phyloP scores from a whole-genome alignment of 2,888 invertebrate species.

The Hofmannophila pseudospretella region DNA sequence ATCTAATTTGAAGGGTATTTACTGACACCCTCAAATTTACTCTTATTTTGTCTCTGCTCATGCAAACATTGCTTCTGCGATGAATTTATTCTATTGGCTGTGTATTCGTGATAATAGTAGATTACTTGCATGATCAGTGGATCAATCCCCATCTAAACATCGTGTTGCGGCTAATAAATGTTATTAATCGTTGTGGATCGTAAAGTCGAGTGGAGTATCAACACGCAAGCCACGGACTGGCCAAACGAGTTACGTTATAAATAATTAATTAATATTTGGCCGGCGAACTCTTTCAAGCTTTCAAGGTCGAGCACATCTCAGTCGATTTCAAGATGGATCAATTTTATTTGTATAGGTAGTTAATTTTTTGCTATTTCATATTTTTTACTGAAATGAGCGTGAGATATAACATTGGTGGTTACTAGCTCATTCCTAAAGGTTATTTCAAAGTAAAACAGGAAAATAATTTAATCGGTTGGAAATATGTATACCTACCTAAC shows the following conservation, averaged over 20 bases:
- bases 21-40: too few species aligned
- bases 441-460: too few species aligned
- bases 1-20: too few species aligned
- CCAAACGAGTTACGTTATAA: constrained; percentile 66
- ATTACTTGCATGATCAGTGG: constrained; percentile 1
- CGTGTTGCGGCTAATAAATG: constrained; percentile 8
- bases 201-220: constrained; percentile 42
- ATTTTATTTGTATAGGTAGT: constrained; percentile 11
- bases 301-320: constrained; percentile 46
- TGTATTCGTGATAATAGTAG: too few species aligned
- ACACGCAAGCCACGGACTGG: constrained; percentile 51
- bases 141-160: constrained; percentile 4
- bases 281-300: constrained; percentile 57
- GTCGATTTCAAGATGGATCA: constrained; percentile 30
- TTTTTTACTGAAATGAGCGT: not conserved
- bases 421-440: too few species aligned
- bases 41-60: too few species aligned
- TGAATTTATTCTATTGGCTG: too few species aligned
- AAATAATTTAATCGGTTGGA: too few species aligned
- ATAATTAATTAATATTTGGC: constrained; percentile 70
- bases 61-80: too few species aligned
- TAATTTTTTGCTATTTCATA: not conserved
- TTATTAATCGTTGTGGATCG: constrained; percentile 26
- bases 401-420: not conserved
- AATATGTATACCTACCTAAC: too few species aligned